Conservation (phyloP, 2,888 invertebrate genomes). For the Alitta virens region DNA sequence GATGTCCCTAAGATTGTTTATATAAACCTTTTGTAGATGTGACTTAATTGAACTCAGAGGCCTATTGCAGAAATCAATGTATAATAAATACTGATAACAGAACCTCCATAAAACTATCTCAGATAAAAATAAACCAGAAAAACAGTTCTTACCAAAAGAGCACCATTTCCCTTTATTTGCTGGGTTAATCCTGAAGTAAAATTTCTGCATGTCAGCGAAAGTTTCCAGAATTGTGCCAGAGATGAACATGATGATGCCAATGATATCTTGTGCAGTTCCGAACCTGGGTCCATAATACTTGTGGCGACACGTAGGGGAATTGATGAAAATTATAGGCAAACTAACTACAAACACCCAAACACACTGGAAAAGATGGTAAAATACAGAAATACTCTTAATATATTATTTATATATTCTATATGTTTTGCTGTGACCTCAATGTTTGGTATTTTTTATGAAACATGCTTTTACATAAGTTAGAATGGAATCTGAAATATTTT, state of each 20-base stretch:
- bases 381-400: too few relatives aligned
- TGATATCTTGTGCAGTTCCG: conserved; percentile 67
- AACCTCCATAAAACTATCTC: neutral
- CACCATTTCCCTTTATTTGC: conserved; percentile 89
- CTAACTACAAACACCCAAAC: conserved; percentile 90
- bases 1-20: too few relatives aligned
- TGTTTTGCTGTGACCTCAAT: too few relatives aligned
- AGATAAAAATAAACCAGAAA: too few relatives aligned
- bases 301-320: conserved; percentile 31
- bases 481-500: too few relatives aligned
- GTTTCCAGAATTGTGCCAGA: conserved; percentile 67
- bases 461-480: too few relatives aligned
- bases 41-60: too few relatives aligned
- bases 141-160: conserved; percentile 33
- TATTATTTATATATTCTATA: too few relatives aligned
- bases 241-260: conserved; percentile 79
- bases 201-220: conserved; percentile 89
- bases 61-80: too few relatives aligned
- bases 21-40: too few relatives aligned
- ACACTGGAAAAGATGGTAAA: conserved; percentile 36
- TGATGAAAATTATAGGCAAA: conserved; percentile 83
- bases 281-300: conserved; percentile 10
- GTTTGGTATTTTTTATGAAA: too few relatives aligned
- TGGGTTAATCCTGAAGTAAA: conserved; percentile 84
- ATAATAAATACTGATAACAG: neutral